Base-by-base conservation (phyloP, 2,113 vertebrate genomes). In the Channa argus region DNA sequence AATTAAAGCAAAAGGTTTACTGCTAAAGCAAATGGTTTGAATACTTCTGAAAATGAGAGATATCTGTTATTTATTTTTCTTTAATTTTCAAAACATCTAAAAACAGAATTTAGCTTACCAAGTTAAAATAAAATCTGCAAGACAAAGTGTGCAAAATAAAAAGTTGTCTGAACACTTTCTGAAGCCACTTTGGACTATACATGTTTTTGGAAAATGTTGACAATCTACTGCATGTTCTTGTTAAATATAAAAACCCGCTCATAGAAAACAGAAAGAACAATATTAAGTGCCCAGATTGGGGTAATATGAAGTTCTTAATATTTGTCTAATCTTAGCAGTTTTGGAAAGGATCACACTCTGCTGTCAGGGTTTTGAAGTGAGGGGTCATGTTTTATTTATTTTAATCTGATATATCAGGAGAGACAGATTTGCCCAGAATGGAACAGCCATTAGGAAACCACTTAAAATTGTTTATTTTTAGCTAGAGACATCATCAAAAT, bases 341-440 rank as follows among this genome's bases (percentile, higher is more conserved):
- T 50, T 52, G 69, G 6, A 62, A 52, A 43, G 13, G 50, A 64
- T 79, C 53, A 49, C 45, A 49, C 50, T 49, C 44, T 50, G 56
- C 43, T 38, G 46, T 36, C 15, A 14, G 50, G 64, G 45, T 49
- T 71, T 79, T 63, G 52, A 71, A 71, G 47, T n/a, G 52, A 54
- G 47, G 61, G 63, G 46, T 79, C 60, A 50, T 84, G 41, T 74
- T 77, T 76, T 62, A 82, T 82, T 73, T 47, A 79, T 64, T 50
- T 5, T 6, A 65, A 59, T 71, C 5, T 79, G 67, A 84, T 36
- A 74, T 66, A 86, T 68, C 61, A 72, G 63, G 9, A 58, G 43
- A 65, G 74, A 76, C 84, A 86, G 64, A 84, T 45, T 41, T 43
- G 43, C 36, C 67, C 12, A 50, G 12, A 0, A 73, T 41, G 41